These are phyloP conservation scores for Hippocampus barbouri DNA, from an alignment of 2,113 vertebrate genomes.

Conservation along the genomic window DNA sequence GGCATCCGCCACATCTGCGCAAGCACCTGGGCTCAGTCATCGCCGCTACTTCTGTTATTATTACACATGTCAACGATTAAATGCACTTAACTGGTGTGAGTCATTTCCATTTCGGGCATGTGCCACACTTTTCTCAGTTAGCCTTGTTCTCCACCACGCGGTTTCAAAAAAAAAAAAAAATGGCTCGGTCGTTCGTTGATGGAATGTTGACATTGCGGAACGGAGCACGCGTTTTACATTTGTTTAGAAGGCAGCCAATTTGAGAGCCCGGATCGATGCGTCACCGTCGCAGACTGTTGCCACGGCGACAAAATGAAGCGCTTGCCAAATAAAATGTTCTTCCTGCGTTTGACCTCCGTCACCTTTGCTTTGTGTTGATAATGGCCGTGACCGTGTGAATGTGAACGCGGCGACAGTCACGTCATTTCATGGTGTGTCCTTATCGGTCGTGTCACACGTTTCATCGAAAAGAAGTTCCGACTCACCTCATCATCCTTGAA, in stretches of 20 bases:
- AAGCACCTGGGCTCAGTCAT: background rate
- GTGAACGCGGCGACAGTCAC: no score
- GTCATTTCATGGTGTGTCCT: no score
- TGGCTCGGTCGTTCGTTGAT: no score
- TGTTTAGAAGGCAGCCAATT: no score
- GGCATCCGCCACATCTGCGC: constrained; percentile 17
- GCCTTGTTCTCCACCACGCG: no score
- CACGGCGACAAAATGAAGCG: background rate
- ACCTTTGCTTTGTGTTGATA: background rate
- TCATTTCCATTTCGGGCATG: background rate
- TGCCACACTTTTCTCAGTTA: background rate
- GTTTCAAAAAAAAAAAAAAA: no score
- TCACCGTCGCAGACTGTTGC: background rate
- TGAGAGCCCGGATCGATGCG: no score
- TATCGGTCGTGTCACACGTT: background rate
- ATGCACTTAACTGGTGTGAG: constrained; percentile 6
- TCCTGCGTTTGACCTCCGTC: background rate
- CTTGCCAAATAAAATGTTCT: background rate
- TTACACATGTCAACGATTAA: constrained; percentile 12
- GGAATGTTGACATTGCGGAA: no score
- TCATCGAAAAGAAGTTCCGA: background rate
- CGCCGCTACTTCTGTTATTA: background rate
- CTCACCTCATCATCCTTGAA: constrained; percentile 87
- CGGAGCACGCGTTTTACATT: no score
- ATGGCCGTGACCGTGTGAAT: no score